These are phyloP conservation scores for Tipula helvola DNA, from an alignment of 2,888 invertebrate species.

Conservation along the genomic window DNA sequence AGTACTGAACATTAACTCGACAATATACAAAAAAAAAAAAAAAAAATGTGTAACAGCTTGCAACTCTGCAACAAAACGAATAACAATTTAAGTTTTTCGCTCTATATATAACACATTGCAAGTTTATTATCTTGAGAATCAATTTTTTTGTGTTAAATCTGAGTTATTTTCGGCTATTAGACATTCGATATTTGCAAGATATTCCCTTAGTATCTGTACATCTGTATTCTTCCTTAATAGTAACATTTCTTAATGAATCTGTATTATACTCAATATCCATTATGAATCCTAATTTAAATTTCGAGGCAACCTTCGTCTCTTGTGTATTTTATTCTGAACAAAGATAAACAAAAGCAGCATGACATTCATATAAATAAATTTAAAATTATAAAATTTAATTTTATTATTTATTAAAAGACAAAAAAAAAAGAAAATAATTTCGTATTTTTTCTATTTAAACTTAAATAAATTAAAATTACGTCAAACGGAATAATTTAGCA, in stretches of 20 bases:
- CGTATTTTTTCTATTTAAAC: not conserved
- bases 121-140: not conserved
- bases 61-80: not conserved
- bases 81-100: not conserved
- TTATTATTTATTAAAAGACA: not conserved
- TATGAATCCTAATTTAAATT: not conserved
- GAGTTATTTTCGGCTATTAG: not conserved
- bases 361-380: not conserved
- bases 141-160: not conserved
- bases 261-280: not conserved
- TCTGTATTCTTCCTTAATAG: not conserved
- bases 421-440: not conserved
- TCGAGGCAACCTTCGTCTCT: not conserved
- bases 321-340: not conserved
- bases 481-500: conserved; percentile 4
- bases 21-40: not conserved
- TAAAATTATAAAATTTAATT: not conserved
- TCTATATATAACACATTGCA: not conserved
- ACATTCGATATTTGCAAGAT: not conserved
- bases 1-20: not conserved
- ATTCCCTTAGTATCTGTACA: not conserved
- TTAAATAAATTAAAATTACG: not conserved
- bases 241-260: not conserved
- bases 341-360: not conserved
- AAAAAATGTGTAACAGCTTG: not conserved